These are phyloP conservation scores for Chloebia gouldiae DNA, from an alignment of 2,113 vertebrate species.

Conservation along the genomic window DNA sequence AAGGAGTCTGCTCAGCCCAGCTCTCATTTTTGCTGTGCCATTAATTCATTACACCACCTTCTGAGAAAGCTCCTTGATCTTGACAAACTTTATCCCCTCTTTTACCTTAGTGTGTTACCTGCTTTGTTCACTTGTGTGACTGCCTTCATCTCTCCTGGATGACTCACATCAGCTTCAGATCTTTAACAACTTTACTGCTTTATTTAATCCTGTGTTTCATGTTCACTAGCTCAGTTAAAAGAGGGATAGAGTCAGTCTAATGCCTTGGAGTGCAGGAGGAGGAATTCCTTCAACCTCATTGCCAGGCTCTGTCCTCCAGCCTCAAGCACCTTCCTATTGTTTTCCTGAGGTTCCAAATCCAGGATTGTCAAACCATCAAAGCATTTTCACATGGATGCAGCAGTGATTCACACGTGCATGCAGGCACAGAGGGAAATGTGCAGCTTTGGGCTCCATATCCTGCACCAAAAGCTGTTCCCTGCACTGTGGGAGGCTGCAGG, in stretches of 20 bases:
- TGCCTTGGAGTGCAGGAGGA: neutral
- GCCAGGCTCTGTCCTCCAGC: neutral
- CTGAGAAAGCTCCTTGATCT: neutral
- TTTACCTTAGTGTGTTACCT: neutral
- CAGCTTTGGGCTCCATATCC: neutral
- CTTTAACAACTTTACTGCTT: neutral
- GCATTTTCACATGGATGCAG: neutral
- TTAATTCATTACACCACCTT: neutral
- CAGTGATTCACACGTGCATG: accelerated
- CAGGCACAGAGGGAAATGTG: neutral
- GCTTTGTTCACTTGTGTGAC: neutral
- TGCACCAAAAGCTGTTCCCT: neutral
- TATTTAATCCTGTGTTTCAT: neutral
- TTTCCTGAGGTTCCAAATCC: neutral
- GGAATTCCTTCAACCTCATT: accelerated
- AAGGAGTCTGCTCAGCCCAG: neutral
- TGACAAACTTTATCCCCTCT: neutral
- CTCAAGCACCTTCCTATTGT: accelerated
- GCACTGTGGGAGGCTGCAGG: accelerated
- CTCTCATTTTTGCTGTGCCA: neutral
- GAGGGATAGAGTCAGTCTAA: neutral
- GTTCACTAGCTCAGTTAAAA: neutral
- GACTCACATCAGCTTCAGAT: neutral
- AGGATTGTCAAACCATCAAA: no score
- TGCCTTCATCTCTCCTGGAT: neutral